Evolutionary conservation across 2,797 vertebrate species (phyloP), one percentile per base, ranked within the genome.

Genomic region (Bryconaethiops microstoma): DNA sequence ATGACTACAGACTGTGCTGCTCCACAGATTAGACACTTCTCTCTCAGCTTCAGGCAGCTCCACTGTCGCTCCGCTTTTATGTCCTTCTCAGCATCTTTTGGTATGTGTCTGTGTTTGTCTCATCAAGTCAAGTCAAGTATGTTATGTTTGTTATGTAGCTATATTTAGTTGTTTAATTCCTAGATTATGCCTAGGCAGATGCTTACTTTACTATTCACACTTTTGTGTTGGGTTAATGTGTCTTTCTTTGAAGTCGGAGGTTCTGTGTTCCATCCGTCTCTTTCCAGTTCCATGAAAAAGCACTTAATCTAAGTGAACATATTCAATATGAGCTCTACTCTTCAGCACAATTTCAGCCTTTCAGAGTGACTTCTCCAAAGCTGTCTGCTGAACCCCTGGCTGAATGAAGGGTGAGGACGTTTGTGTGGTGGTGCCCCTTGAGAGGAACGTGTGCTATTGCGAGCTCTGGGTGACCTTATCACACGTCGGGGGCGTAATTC

Each of bases 391-490:
- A 35, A 23, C 55, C 21, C 35, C n/a, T 16, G 72, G 55, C 55
- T 62, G 16, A 13, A 65, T 65, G 62, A 52, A 65, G 74, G 42
- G 74, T 65, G 60, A 52, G 55, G 72, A 45, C 54, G 19, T 57
- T 50, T 57, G 54, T 39, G 54, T 16, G 50, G 74, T 35, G 55
- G 14, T 62, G 23, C 21, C 45, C 48, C 79, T 76, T 39, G 48
- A 64, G 67, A 75, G 64, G 19, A 45, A 21, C 12, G 19, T 71
- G 73, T 70, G 23, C 72, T 74, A 63, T 62, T 57, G 13, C 52
- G 52, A 65, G 77, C 62, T 76, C 63, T 45, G 25, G 40, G 63
- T 76, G 52, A 76, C 77, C 73, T 79, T 63, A 71, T 72, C 23
- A 23, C 23, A 42, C 48, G n/a, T 50, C 42, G 23, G 52, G n/a